A percentile compares a stretch with the other conserved stretches of the same genome.
Evolutionary conservation across 1,140 invertebrate species (phyloP).

Genomic region (Megalonaias nervosa): DNA sequence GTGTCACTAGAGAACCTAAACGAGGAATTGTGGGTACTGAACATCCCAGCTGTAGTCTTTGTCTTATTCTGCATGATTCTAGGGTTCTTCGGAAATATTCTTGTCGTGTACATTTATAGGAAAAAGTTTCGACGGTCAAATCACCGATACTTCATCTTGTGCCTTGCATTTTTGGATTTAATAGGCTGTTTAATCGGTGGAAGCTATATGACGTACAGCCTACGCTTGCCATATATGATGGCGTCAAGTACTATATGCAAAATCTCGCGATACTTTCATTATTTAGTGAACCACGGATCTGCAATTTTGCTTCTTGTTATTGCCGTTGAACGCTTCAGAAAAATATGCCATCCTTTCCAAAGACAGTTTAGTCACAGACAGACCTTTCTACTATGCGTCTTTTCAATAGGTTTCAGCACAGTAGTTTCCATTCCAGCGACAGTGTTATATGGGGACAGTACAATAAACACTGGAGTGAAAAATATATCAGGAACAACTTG

Average conservation of each 20-base stretch:
- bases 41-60: constrained; percentile 27
- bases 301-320: constrained; percentile 25
- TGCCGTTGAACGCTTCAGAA: constrained; percentile 18
- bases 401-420: constrained; percentile 15
- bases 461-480: constrained; percentile 18
- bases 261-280: constrained; percentile 18
- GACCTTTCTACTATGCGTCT: constrained; percentile 15
- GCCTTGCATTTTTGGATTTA: constrained; percentile 23
- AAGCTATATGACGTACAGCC: constrained; percentile 18
- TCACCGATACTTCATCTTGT: constrained; percentile 30
- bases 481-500: constrained; percentile 25
- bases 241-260: constrained; percentile 23
- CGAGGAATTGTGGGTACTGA: constrained; percentile 13
- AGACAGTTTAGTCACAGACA: constrained; percentile 16
- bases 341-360: constrained; percentile 30
- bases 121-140: constrained; percentile 22
- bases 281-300: constrained; percentile 26
- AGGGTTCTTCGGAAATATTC: constrained; percentile 22
- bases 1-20: constrained; percentile 26
- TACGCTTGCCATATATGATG: constrained; percentile 32
- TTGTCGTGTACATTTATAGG: constrained; percentile 24
- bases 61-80: constrained; percentile 6
- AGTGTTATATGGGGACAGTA: constrained; percentile 8
- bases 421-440: constrained; percentile 9
- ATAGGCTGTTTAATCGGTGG: constrained; percentile 16